phyloP scores from a whole-genome alignment of 1,140 invertebrate species.

The Monomorium pharaonis region DNA sequence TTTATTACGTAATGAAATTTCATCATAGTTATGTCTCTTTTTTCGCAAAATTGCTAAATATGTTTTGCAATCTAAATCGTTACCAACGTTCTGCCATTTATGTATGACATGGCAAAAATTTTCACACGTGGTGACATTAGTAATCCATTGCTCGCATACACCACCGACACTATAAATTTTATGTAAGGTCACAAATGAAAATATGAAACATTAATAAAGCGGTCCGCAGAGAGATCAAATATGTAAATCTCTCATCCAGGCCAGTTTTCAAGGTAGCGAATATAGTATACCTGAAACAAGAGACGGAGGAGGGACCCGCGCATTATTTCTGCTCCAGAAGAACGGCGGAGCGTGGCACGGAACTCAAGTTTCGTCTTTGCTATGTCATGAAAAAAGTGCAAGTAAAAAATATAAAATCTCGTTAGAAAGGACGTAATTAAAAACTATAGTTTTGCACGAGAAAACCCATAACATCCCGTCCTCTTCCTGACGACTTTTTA shows the following conservation, averaged over 20 bases:
- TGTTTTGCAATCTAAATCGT: conserved; percentile 2
- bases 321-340: conserved; percentile 30
- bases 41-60: background rate
- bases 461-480: conserved; percentile 28
- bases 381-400: background rate
- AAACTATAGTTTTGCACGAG: conserved; percentile 43
- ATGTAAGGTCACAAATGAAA: conserved; percentile 37
- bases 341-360: background rate
- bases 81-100: background rate
- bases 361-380: conserved; percentile 27
- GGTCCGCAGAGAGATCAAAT: conserved; percentile 24
- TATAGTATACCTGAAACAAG: conserved; percentile 30
- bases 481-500: conserved; percentile 30
- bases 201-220: conserved; percentile 47
- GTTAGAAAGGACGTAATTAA: conserved; percentile 45
- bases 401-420: conserved; percentile 24
- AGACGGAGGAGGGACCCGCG: conserved; percentile 2
- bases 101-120: background rate
- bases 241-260: conserved; percentile 42
- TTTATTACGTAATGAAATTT: conserved; percentile 23
- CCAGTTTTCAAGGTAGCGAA: conserved; percentile 15
- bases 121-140: conserved; percentile 13
- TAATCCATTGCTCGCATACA: conserved; percentile 42
- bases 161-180: conserved; percentile 25
- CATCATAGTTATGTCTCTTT: background rate